These are phyloP conservation scores for Clarias platycephalus DNA, from an alignment of 2,797 vertebrate genomes.

Conservation along the genomic window DNA sequence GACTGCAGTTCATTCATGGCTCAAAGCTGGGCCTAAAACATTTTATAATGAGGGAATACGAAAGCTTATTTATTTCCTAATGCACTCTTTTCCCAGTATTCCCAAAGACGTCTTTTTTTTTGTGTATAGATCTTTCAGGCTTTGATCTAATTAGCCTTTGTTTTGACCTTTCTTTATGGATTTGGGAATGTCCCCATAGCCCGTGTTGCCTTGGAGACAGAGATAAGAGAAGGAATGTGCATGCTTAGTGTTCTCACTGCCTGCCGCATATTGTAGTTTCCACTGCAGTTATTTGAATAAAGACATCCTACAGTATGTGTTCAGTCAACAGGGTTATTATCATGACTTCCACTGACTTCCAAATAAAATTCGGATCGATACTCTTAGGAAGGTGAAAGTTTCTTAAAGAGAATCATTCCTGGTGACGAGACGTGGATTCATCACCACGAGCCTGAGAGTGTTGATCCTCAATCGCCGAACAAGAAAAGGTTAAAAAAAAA, in stretches of 20 bases:
- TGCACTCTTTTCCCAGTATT: no score
- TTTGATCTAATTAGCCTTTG: not conserved
- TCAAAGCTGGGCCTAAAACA: no score
- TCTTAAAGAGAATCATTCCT: no score
- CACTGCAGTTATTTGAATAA: not conserved
- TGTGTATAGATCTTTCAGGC: not conserved
- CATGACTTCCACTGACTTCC: no score
- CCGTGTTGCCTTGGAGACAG: not conserved
- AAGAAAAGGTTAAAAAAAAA: no score
- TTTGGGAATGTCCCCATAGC: not conserved
- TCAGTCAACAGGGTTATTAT: not conserved
- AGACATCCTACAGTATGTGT: not conserved
- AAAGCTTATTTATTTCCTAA: not conserved
- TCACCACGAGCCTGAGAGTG: no score
- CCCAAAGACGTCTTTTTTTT: not conserved
- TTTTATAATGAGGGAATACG: no score
- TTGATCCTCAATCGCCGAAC: no score
- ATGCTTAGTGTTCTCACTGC: not conserved
- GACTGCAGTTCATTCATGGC: no score
- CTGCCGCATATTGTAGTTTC: not conserved
- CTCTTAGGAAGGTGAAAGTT: no score
- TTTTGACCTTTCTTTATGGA: conserved; percentile 1
- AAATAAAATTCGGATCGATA: no score
- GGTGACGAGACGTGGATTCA: no score
- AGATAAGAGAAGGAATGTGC: not conserved